Evolutionary conservation across 2,888 invertebrate species (phyloP).

Genomic region (Perithous albicinctus): DNA sequence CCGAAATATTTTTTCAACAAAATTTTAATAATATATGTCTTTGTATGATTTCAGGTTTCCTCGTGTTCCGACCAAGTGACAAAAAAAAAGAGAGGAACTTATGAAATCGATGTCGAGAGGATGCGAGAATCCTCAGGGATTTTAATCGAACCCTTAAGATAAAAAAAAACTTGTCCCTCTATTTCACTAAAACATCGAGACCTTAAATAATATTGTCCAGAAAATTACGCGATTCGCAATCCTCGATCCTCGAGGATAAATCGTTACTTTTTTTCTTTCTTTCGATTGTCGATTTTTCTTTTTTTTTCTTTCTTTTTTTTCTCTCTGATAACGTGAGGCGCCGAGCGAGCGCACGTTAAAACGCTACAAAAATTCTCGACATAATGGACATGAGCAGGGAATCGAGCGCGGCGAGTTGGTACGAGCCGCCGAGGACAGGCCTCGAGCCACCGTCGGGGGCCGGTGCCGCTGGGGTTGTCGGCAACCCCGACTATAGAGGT

Average conservation of each 20-base stretch:
- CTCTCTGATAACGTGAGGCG: conserved; percentile 58
- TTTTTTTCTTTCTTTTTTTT: too few species aligned
- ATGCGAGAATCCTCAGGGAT: conserved; percentile 53
- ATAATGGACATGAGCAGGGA: conserved; percentile 85
- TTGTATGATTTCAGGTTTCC: conserved; percentile 54
- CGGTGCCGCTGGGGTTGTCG: conserved; percentile 78
- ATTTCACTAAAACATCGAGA: background rate
- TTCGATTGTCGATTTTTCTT: background rate
- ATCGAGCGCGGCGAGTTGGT: conserved; percentile 84
- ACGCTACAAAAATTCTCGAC: conserved; percentile 78
- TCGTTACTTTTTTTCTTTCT: background rate
- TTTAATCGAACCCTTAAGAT: conserved; percentile 25
- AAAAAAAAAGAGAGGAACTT: conserved; percentile 21
- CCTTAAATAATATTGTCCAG: background rate
- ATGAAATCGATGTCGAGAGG: conserved; percentile 53
- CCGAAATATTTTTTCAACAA: background rate
- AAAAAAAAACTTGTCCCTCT: background rate
- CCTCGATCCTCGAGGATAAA: conserved; percentile 24
- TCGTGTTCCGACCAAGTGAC: conserved; percentile 16
- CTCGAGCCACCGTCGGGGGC: conserved; percentile 80
- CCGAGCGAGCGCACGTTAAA: conserved; percentile 64
- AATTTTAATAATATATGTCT: background rate
- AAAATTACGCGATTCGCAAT: background rate
- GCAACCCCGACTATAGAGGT: conserved; percentile 83
- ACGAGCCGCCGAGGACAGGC: conserved; percentile 82